Evolutionary conservation across 2,888 invertebrate species (phyloP).

Genomic region (Euclidia mi): DNA sequence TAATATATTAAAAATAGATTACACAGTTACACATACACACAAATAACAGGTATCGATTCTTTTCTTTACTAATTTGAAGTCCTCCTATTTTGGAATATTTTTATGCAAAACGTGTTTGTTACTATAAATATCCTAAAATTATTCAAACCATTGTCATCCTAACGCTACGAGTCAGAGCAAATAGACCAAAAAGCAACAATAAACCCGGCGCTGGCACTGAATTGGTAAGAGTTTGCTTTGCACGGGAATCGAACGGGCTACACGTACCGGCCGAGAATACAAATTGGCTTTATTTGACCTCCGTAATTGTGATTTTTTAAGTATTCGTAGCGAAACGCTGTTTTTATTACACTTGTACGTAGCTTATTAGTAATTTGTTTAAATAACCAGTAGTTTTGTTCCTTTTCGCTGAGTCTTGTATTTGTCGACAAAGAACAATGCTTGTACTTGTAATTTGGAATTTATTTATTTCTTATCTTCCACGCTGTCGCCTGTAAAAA

Average conservation of each 20-base stretch:
- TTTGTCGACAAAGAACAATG: too few relatives aligned
- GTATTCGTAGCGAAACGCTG: conserved; percentile 13
- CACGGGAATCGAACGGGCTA: conserved; percentile 53
- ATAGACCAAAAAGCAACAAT: conserved; percentile 53
- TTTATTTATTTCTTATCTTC: too few relatives aligned
- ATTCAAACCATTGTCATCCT: conserved; percentile 17
- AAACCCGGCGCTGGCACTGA: conserved; percentile 48
- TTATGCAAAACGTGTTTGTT: too few relatives aligned
- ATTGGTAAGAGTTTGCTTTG: conserved; percentile 56
- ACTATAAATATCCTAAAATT: background rate
- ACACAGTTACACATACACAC: too few relatives aligned
- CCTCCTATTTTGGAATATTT: too few relatives aligned
- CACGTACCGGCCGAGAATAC: conserved; percentile 50
- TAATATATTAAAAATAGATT: too few relatives aligned
- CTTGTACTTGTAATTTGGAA: too few relatives aligned
- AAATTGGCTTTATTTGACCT: conserved; percentile 52
- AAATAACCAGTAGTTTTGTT: background rate
- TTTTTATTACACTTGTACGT: conserved; percentile 3
- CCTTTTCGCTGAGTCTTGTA: too few relatives aligned
- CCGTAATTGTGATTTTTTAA: conserved; percentile 45
- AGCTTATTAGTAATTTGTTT: background rate
- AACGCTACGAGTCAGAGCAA: conserved; percentile 39
- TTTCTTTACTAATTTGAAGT: too few relatives aligned
- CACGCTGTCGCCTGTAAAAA: too few relatives aligned
- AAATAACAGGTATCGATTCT: too few relatives aligned